These are phyloP conservation scores for Ceratoteleas bidentatus DNA, from an alignment of 1,140 invertebrate species.

Conservation along the genomic window DNA sequence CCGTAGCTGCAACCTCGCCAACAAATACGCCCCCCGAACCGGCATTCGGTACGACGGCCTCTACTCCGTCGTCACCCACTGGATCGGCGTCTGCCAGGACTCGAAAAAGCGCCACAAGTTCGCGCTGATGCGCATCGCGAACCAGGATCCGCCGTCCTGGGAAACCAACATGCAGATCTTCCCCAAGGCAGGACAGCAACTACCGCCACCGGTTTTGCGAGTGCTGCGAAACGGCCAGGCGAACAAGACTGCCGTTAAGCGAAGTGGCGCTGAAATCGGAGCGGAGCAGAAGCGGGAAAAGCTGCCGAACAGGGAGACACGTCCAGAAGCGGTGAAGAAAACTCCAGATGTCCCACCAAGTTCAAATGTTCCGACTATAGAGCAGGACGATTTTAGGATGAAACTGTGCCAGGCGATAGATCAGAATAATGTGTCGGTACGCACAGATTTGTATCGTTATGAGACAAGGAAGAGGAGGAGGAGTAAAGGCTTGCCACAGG, in stretches of 20 bases:
- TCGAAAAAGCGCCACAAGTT: constrained; percentile 74
- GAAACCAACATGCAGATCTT: constrained; percentile 1
- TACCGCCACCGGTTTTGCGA: constrained; percentile 7
- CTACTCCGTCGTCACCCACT: constrained; percentile 72
- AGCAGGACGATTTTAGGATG: constrained; percentile 33
- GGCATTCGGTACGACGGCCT: constrained; percentile 78
- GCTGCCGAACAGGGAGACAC: neutral
- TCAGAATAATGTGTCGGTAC: constrained; percentile 68
- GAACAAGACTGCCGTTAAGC: neutral
- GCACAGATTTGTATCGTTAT: constrained; percentile 77
- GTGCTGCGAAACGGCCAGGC: neutral
- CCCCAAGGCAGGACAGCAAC: neutral
- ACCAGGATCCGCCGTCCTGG: constrained; percentile 69
- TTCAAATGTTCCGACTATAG: constrained; percentile 1
- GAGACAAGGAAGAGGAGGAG: constrained; percentile 64
- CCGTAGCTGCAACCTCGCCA: constrained; percentile 74
- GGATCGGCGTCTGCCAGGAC: constrained; percentile 70
- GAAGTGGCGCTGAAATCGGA: too few relatives aligned
- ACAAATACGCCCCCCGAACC: constrained; percentile 76
- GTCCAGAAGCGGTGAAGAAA: neutral
- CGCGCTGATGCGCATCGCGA: constrained; percentile 67
- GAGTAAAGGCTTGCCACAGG: constrained; percentile 33
- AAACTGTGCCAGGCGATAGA: constrained; percentile 27
- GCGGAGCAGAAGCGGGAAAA: neutral
- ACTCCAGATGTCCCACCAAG: neutral